These are phyloP conservation scores for Pecten maximus DNA, from an alignment of 2,888 invertebrate genomes.

Conservation along the genomic window DNA sequence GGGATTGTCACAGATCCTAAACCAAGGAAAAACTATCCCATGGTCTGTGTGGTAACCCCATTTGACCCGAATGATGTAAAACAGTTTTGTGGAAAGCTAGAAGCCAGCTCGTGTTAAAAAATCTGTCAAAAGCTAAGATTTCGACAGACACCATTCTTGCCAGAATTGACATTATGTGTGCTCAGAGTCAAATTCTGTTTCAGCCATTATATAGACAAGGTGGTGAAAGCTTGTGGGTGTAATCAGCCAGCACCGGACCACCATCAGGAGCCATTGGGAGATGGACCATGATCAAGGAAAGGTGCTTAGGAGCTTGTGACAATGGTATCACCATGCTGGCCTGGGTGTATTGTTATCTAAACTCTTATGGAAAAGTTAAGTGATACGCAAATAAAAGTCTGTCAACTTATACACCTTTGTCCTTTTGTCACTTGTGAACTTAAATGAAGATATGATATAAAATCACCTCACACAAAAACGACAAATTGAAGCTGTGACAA, in stretches of 20 bases:
- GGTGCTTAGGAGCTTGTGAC: neutral
- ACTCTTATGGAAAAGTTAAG: neutral
- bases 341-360: neutral
- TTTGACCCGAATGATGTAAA: constrained; percentile 13
- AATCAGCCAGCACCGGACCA: neutral
- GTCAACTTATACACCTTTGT: neutral
- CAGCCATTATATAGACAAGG: neutral
- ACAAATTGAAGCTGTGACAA: neutral
- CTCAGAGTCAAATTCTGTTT: neutral
- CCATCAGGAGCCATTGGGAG: neutral
- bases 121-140: neutral
- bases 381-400: neutral
- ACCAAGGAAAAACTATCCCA: neutral
- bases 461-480: constrained; percentile 1
- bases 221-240: neutral
- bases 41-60: neutral
- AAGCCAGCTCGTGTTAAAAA: neutral
- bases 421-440: neutral
- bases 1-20: neutral
- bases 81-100: neutral
- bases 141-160: neutral
- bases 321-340: neutral
- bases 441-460: neutral
- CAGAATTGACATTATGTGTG: neutral
- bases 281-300: too few relatives aligned